These are phyloP conservation scores for Troides helena DNA, from an alignment of 2,888 invertebrate genomes.

Conservation along the genomic window DNA sequence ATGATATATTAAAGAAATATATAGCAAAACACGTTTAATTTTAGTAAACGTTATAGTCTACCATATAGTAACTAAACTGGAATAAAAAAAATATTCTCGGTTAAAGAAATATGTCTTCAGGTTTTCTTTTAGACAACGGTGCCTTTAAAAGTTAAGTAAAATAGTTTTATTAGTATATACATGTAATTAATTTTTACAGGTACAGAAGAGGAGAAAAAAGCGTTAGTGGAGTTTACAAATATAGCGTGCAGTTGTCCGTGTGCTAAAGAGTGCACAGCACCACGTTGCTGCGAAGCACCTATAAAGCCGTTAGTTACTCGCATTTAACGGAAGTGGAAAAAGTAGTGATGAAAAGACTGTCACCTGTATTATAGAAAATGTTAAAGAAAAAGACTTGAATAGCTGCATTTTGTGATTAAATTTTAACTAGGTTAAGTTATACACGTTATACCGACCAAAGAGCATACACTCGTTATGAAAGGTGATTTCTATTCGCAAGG, in stretches of 20 bases:
- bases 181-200: slow-evolving; percentile 43
- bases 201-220: slow-evolving; percentile 66
- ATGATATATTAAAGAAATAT: too few relatives aligned
- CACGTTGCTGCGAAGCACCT: slow-evolving; percentile 64
- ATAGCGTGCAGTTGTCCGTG: slow-evolving; percentile 64
- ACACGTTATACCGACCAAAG: slow-evolving; percentile 46
- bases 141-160: neutral
- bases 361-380: slow-evolving; percentile 12
- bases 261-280: slow-evolving; percentile 72
- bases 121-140: neutral
- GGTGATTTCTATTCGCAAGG: slow-evolving; percentile 28
- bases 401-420: slow-evolving; percentile 21
- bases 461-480: slow-evolving; percentile 36
- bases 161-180: neutral
- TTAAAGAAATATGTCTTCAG: too few relatives aligned
- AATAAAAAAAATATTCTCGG: too few relatives aligned
- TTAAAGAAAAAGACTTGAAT: slow-evolving; percentile 1
- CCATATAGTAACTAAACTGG: too few relatives aligned
- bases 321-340: slow-evolving; percentile 42
- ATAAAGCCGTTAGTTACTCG: slow-evolving; percentile 56
- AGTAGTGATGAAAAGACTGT: slow-evolving; percentile 9
- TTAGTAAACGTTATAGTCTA: too few relatives aligned
- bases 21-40: too few relatives aligned
- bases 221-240: slow-evolving; percentile 62
- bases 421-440: slow-evolving; percentile 22